phyloP scores from a whole-genome alignment of 2,888 invertebrate genomes.

The Ecliptopera silaceata region DNA sequence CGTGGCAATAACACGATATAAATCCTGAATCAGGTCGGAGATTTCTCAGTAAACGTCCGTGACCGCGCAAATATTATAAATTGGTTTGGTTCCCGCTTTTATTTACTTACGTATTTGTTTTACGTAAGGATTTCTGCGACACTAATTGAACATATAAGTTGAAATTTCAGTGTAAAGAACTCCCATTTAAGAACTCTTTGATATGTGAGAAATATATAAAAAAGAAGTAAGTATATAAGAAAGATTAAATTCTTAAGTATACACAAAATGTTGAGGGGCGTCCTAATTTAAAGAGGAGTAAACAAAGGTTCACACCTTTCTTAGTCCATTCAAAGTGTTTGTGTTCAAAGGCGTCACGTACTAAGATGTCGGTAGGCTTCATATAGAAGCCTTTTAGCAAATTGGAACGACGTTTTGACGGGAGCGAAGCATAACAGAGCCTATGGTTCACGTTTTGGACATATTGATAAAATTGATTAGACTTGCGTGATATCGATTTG shows the following conservation, averaged over 20 bases:
- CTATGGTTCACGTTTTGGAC: conserved; percentile 34
- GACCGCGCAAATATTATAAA: conserved; percentile 52
- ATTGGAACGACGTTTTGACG: conserved; percentile 60
- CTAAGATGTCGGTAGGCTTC: conserved; percentile 44
- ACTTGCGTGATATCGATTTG: conserved; percentile 38
- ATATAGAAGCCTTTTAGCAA: conserved; percentile 65
- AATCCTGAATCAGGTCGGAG: conserved; percentile 41
- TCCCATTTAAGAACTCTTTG: conserved; percentile 10
- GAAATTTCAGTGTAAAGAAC: conserved; percentile 31
- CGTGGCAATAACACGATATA: conserved; percentile 43
- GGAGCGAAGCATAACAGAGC: conserved; percentile 34
- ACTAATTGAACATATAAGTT: conserved; percentile 38
- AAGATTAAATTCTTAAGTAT: not conserved
- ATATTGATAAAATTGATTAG: conserved; percentile 38
- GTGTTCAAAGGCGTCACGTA: conserved; percentile 54
- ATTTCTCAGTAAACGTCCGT: conserved; percentile 41
- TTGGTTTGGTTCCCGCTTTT: conserved; percentile 45
- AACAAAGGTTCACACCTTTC: conserved; percentile 47
- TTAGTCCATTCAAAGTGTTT: conserved; percentile 45
- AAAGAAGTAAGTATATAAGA: no score
- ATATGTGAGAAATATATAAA: not conserved
- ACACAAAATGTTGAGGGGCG: not conserved
- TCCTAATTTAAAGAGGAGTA: not conserved
- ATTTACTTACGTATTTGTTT: conserved; percentile 15
- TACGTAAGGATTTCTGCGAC: conserved; percentile 33